Conservation (phyloP, 1,140 invertebrate species). For the Branchinecta lindahli region DNA sequence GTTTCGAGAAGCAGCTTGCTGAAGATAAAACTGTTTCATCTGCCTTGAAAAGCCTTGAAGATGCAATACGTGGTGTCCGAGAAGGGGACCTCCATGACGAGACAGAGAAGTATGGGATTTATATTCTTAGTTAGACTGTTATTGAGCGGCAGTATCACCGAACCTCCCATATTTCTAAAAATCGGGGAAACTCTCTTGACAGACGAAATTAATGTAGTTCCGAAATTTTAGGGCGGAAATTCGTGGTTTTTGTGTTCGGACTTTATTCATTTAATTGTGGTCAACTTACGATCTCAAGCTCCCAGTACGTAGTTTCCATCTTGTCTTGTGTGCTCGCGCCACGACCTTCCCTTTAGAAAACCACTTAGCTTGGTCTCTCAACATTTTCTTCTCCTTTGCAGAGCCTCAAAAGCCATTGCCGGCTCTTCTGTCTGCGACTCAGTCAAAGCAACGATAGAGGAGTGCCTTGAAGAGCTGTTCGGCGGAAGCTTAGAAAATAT, state of each 20-base stretch:
- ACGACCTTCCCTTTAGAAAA: no score
- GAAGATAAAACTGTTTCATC: slow-evolving; percentile 23
- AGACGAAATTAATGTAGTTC: no score
- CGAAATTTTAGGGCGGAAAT: no score
- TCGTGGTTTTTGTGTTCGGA: no score
- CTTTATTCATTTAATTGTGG: no score
- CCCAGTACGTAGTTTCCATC: no score
- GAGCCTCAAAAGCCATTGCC: no score
- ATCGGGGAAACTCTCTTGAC: slow-evolving; percentile 17
- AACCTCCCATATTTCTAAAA: slow-evolving; percentile 10
- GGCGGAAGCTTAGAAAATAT: slow-evolving; percentile 20
- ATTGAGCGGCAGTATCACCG: not conserved
- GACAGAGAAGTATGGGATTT: slow-evolving; percentile 24
- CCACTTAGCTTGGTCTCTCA: no score
- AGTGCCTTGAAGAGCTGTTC: slow-evolving; percentile 27
- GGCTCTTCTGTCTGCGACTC: slow-evolving; percentile 20
- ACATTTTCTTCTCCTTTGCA: no score
- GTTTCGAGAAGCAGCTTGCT: slow-evolving; percentile 39
- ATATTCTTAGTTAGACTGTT: not conserved
- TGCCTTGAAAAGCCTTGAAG: slow-evolving; percentile 24
- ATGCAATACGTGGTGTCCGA: slow-evolving; percentile 24
- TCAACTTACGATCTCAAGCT: no score
- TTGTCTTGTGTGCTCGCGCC: no score
- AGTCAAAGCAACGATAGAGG: slow-evolving; percentile 27
- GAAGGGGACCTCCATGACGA: slow-evolving; percentile 24